Evolutionary conservation across 2,888 invertebrate species (phyloP).

Genomic region (Catocala fraxini): DNA sequence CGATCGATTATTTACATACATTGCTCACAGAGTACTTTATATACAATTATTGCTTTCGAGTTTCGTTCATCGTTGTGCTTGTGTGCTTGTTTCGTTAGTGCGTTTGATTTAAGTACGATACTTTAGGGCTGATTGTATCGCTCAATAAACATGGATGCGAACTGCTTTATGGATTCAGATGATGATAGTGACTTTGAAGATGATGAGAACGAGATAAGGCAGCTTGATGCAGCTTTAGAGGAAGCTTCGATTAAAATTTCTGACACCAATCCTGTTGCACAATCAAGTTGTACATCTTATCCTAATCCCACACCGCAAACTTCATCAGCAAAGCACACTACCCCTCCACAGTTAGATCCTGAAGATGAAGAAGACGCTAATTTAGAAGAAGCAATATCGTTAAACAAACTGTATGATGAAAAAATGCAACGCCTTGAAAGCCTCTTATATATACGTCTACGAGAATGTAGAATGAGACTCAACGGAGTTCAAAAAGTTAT

Average conservation of each 20-base stretch:
- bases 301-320: neutral
- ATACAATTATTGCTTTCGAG: too few relatives aligned
- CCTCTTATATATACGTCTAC: constrained; percentile 61
- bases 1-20: too few relatives aligned
- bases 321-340: neutral
- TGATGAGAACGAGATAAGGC: constrained; percentile 21
- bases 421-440: constrained; percentile 67
- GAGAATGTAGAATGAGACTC: constrained; percentile 70
- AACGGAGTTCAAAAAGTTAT: constrained; percentile 43
- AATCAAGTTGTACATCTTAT: neutral
- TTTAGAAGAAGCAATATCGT: constrained; percentile 64
- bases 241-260: constrained; percentile 17
- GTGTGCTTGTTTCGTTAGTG: too few relatives aligned
- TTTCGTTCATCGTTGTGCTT: too few relatives aligned
- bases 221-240: constrained; percentile 16
- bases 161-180: neutral
- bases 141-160: neutral
- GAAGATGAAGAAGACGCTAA: constrained; percentile 25
- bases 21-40: too few relatives aligned
- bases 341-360: neutral
- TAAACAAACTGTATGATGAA: constrained; percentile 75
- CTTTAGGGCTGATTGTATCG: too few relatives aligned
- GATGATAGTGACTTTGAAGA: constrained; percentile 17
- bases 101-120: too few relatives aligned
- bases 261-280: constrained; percentile 10